Percentiles rank a stretch among this genome's conserved stretches.
These are phyloP conservation scores for Hylomyscus alleni DNA, from an alignment of 2,797 vertebrate genomes.

Conservation along the genomic window DNA sequence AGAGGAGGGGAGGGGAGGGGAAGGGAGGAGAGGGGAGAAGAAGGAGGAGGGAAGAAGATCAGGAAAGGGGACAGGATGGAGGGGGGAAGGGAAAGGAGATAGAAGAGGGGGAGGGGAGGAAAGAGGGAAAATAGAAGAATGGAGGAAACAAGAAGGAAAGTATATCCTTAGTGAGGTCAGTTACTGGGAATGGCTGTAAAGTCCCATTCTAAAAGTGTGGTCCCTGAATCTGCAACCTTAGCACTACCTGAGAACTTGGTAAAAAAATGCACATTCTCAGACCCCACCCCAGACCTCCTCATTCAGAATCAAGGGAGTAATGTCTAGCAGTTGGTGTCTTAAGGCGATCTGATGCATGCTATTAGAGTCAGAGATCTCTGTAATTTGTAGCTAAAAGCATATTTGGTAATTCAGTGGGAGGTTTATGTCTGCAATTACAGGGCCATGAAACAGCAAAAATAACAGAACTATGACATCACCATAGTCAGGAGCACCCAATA, in stretches of 20 bases:
- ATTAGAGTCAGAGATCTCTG: background rate
- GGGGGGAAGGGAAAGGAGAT: no score
- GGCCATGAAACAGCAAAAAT: background rate
- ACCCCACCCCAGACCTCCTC: background rate
- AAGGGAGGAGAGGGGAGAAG: fast-evolving
- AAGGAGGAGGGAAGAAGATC: no score
- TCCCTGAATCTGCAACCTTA: background rate
- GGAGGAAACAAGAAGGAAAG: background rate
- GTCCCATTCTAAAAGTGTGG: background rate
- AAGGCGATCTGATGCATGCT: background rate
- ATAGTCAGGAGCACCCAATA: background rate
- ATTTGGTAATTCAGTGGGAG: background rate
- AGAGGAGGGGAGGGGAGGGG: fast-evolving
- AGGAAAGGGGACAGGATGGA: no score
- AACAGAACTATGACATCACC: background rate
- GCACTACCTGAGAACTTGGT: background rate
- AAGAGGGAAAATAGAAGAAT: background rate
- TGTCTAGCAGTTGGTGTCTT: background rate
- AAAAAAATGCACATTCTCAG: background rate
- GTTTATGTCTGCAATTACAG: background rate
- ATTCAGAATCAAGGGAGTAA: background rate
- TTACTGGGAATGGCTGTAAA: background rate
- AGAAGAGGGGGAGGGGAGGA: no score
- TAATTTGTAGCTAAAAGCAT: background rate
- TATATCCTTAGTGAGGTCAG: background rate